phyloP scores from a whole-genome alignment of 2,797 vertebrate genomes.

The Aplochiton taeniatus region DNA sequence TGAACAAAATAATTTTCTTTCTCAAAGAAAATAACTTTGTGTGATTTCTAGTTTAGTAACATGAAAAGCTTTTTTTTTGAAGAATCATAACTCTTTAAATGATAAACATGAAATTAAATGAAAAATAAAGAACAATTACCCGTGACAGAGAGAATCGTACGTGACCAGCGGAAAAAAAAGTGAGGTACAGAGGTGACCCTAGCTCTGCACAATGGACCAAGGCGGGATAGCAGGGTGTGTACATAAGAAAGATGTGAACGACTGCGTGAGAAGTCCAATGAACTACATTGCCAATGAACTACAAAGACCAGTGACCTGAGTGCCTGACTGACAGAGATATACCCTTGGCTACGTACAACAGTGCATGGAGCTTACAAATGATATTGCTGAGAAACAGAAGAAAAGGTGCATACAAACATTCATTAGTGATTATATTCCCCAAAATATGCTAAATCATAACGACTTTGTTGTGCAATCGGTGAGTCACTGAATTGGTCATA shows the following conservation, averaged over 20 bases:
- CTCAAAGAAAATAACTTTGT: conserved; percentile 70
- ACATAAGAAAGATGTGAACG: conserved; percentile 56
- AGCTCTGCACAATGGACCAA: conserved; percentile 62
- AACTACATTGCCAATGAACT: conserved; percentile 34
- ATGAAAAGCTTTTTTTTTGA: conserved; percentile 66
- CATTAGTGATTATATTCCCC: conserved; percentile 84
- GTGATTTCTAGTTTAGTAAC: conserved; percentile 76
- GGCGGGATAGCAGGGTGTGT: conserved; percentile 61
- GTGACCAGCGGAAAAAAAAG: conserved; percentile 62
- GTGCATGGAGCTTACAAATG: conserved; percentile 42
- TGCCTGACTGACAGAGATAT: conserved; percentile 45
- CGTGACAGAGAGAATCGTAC: conserved; percentile 75
- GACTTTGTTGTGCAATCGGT: conserved; percentile 76
- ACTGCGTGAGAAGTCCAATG: conserved; percentile 30
- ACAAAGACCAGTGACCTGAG: conserved; percentile 51
- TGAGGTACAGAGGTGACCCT: conserved; percentile 64
- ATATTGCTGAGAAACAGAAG: conserved; percentile 48
- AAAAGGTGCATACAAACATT: conserved; percentile 62
- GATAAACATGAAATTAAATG: conserved; percentile 56
- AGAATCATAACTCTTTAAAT: conserved; percentile 61
- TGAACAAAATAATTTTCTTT: conserved; percentile 71
- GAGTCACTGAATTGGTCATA: conserved; percentile 74
- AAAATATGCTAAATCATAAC: conserved; percentile 73
- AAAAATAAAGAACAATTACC: conserved; percentile 74
- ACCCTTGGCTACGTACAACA: conserved; percentile 16